Evolutionary conservation across 2,113 vertebrate genomes (phyloP).

Genomic region (Phyllostomus discolor): DNA sequence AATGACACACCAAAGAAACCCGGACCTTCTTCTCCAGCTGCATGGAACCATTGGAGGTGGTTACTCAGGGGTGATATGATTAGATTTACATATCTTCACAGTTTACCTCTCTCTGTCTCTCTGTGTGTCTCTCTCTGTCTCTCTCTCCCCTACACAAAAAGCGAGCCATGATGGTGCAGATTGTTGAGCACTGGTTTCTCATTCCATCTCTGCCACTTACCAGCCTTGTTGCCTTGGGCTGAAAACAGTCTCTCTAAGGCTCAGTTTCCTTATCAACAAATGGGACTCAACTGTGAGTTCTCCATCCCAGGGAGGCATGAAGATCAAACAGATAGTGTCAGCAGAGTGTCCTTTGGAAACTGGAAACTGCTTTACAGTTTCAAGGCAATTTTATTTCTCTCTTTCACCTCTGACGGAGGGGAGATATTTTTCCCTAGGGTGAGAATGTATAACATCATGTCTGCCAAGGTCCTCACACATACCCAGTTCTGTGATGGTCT

Average conservation of each 20-base stretch:
- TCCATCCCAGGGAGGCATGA: background rate
- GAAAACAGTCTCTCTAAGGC: background rate
- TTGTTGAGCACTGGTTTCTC: background rate
- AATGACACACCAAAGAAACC: background rate
- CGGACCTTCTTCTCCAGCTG: too few species aligned
- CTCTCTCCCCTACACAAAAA: background rate
- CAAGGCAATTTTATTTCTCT: background rate
- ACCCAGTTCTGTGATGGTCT: background rate
- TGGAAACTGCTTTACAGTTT: background rate
- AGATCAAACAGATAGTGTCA: background rate
- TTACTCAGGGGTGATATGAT: too few species aligned
- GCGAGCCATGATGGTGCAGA: fast-evolving
- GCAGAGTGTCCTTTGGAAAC: background rate
- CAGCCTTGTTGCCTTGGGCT: background rate
- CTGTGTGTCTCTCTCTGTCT: background rate
- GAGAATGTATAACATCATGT: background rate
- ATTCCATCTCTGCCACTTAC: background rate
- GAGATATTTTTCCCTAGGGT: background rate
- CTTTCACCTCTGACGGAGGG: background rate
- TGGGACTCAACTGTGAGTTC: background rate
- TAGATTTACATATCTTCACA: background rate
- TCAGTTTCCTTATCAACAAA: background rate
- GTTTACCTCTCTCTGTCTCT: background rate
- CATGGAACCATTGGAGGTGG: fast-evolving
- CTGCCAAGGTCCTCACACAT: background rate